Conservation (phyloP, 2,113 vertebrate species). For the Mesoclemmys tuberculata region DNA sequence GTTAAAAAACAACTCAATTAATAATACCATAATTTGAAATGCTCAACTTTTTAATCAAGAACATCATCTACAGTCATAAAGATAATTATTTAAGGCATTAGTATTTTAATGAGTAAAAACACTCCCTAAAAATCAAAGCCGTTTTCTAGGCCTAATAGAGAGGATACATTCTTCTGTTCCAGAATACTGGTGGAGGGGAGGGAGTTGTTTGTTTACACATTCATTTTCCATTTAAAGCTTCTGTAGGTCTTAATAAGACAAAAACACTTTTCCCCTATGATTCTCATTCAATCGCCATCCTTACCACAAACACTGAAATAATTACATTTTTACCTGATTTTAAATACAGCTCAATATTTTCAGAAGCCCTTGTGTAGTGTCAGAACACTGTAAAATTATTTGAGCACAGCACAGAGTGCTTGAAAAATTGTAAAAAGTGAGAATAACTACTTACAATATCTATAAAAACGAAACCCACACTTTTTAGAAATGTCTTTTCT, state of each 20-base stretch:
- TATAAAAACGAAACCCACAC: not conserved
- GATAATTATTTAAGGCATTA: not conserved
- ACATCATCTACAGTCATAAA: not conserved
- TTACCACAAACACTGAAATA: not conserved
- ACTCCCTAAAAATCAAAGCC: not conserved
- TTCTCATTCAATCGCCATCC: not conserved
- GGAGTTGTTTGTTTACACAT: not conserved
- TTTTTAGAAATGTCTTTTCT: not conserved
- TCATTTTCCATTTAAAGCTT: not conserved
- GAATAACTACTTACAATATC: not conserved
- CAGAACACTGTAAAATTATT: not conserved
- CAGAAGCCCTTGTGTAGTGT: not conserved
- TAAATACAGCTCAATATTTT: not conserved
- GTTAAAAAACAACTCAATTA: not conserved
- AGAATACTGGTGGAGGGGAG: not conserved
- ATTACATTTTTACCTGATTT: not conserved
- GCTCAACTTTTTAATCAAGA: fast-evolving
- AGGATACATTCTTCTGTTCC: not conserved
- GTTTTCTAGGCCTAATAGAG: not conserved
- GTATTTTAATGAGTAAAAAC: not conserved
- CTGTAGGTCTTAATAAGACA: not conserved
- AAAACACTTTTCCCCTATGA: not conserved
- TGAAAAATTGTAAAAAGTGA: not conserved
- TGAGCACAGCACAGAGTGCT: not conserved
- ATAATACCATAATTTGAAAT: not conserved